A percentile compares a stretch with the other conserved stretches of the same genome.
These are phyloP conservation scores for Heliangelus exortis DNA, from an alignment of 2,797 vertebrate species.

Conservation along the genomic window DNA sequence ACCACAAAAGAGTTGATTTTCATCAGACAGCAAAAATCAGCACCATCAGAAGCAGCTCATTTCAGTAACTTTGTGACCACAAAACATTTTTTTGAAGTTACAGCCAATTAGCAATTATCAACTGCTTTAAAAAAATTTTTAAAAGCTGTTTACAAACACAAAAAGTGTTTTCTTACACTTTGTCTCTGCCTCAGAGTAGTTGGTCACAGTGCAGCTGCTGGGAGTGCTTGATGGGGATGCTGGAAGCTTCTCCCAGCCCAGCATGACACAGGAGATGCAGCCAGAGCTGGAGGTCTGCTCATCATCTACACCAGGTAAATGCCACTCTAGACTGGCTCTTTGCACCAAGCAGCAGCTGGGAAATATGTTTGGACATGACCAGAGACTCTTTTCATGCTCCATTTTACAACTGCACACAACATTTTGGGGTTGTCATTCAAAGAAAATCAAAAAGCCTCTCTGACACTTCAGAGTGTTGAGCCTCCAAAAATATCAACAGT, in stretches of 20 bases:
- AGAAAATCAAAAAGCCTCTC: neutral
- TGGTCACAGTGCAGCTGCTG: no score
- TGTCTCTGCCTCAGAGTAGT: no score
- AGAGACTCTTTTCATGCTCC: neutral
- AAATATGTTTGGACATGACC: accelerated
- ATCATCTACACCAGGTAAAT: neutral
- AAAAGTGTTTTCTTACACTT: no score
- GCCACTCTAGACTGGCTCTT: neutral
- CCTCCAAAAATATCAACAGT: neutral
- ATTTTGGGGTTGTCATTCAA: neutral
- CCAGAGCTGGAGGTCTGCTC: neutral
- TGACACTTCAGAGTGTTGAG: neutral
- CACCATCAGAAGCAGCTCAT: neutral
- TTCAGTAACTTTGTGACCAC: neutral
- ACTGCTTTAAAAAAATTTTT: neutral
- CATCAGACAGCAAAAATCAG: neutral
- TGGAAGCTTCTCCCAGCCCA: no score
- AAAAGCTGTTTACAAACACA: no score
- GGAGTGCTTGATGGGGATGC: no score
- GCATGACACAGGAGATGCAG: neutral
- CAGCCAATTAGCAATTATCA: neutral
- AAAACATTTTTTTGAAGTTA: constrained; percentile 14
- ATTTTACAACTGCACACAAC: accelerated
- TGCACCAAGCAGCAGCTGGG: neutral
- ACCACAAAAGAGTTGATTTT: neutral